phyloP scores from a whole-genome alignment of 2,113 vertebrate species.

The Rhynchomys soricoides region DNA sequence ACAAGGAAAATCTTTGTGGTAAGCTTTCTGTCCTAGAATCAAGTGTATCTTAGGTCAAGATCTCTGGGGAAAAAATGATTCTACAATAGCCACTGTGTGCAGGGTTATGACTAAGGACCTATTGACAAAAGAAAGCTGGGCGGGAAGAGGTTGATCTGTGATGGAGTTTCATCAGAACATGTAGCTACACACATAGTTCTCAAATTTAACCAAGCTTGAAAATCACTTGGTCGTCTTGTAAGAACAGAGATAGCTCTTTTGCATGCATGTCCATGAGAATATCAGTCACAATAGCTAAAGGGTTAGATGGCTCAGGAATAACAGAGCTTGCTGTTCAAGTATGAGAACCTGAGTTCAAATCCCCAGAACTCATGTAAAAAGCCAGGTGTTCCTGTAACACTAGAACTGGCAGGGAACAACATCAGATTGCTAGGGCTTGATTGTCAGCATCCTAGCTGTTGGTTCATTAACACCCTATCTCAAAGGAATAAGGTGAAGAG shows the following conservation, averaged over 20 bases:
- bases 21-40: not conserved
- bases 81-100: not conserved
- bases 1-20: not conserved
- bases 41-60: not conserved
- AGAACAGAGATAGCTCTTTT: not conserved
- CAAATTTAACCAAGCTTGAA: not conserved
- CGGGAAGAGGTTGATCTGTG: not conserved
- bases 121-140: not conserved
- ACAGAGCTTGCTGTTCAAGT: not conserved
- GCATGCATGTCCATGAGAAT: not conserved
- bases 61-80: not conserved
- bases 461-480: not conserved
- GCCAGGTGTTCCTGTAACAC: not conserved
- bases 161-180: not conserved
- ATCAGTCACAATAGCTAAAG: not conserved
- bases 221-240: not conserved
- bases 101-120: not conserved
- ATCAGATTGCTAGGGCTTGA: not conserved
- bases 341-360: not conserved
- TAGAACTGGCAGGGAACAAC: too few species aligned
- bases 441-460: not conserved
- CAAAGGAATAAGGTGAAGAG: not conserved
- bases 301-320: not conserved
- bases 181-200: not conserved
- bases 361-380: not conserved